phyloP scores from a whole-genome alignment of 2,888 invertebrate genomes.

The Torymus auratus region DNA sequence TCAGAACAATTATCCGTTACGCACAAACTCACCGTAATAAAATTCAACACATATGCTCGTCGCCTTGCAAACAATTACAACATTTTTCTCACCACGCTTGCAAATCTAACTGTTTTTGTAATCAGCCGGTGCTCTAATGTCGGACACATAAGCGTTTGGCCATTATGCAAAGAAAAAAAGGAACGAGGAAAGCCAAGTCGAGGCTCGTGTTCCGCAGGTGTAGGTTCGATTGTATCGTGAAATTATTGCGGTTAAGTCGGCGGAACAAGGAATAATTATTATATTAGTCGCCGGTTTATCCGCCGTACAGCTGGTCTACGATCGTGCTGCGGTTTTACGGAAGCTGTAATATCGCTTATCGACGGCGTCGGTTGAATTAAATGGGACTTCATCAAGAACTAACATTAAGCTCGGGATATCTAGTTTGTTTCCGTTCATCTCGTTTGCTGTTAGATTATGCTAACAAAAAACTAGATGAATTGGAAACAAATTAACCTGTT shows the following conservation, averaged over 20 bases:
- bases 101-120: conserved; percentile 27
- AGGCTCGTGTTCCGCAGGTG: background rate
- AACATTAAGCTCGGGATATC: no score
- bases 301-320: no score
- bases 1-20: no score
- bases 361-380: background rate
- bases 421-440: no score
- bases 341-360: background rate
- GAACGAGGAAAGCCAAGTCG: background rate
- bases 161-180: conserved; percentile 2
- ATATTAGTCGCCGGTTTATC: background rate
- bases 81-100: background rate
- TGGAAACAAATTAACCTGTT: no score
- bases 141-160: conserved; percentile 22
- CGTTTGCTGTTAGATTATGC: no score
- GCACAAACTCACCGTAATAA: no score
- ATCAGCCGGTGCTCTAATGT: background rate
- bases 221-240: conserved; percentile 28
- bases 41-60: no score
- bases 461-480: no score
- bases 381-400: background rate
- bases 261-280: conserved; percentile 29
- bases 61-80: background rate
- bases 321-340: conserved; percentile 3
- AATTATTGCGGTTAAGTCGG: conserved; percentile 31